Evolutionary conservation across 1,140 invertebrate species (phyloP), one percentile per base, ranked within the genome.

Genomic region (Hylaeus anthracinus): DNA sequence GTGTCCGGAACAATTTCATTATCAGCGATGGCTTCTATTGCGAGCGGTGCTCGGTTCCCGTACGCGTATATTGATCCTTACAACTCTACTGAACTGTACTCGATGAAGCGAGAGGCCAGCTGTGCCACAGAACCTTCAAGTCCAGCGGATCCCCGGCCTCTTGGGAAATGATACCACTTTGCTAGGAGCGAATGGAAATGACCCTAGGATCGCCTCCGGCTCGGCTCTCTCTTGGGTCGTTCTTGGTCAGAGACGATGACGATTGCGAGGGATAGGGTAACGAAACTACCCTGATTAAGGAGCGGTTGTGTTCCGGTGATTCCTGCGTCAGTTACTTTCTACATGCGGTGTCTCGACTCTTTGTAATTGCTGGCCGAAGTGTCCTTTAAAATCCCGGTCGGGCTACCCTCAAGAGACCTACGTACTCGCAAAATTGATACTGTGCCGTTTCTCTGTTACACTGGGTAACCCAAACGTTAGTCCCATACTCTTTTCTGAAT

Each of bases 101-200:
- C 78, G 77, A 71, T 81, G 65, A 48, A 84, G 81, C 69, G 72
- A 82, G 82, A 77, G 66, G 81, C 60, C 65, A 91, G 84, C 85
- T 89, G 90, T 79, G 88, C 86, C 79, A 76, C 85, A 83, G 79
- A 82, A 84, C 80, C 80, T 58, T 82, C 83, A 83, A 88, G 80
- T 74, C 86, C 84, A 81, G 75, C 84, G 84, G 81, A 75, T 88
- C 74, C 85, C 73, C 14, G 61, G 79, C 90, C 92, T 85, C 91
- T 74, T 48, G 92, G 93, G 93, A 93, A 93, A 93, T 93, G 93
- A 93, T 92, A 86, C 89, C 90, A 92, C 91, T 93, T 92, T 92
- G 91, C 89, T 90, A 90, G 90, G 89, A 88, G 88, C 88, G 89
- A 92, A 93, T 93, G 92, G 92, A 93, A 93, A 93, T 93, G 90